Evolutionary conservation across 2,888 invertebrate genomes (phyloP), one percentile per base, ranked within the genome.

Genomic region (Disparrhopalites patrizii): DNA sequence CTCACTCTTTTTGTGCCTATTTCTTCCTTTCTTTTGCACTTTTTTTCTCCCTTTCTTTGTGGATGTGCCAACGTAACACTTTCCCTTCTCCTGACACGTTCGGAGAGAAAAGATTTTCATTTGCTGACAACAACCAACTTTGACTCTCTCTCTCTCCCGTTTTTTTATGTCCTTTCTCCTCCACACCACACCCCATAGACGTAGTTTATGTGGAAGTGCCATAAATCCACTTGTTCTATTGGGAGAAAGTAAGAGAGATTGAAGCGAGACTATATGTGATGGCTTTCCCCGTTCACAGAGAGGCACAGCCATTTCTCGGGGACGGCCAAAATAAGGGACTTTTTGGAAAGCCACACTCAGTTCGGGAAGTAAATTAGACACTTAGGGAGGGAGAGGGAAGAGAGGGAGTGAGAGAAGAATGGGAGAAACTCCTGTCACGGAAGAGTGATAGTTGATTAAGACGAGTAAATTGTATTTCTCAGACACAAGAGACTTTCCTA

Each of bases 381-480:
- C n/a, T n/a, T n/a, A n/a, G 33, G 57, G 28, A 31, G 30, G n/a
- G 43, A 28, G 28, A 52, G 3, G 15, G 7, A 15, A 52, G 52
- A 52, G 52, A 28, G 28, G n/a, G 52, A 30, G 30, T 18, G 52
- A n/a, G n/a, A 30, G 52, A 5, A 31, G n/a, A 20, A 52, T 4
- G n/a, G n/a, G n/a, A 61, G 30, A 27, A 61, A 33, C 61, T 61
- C 27, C 33, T 62, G 62, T 62, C 62, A 62, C 50, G 62, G 62
- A 62, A 62, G 62, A 62, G 31, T 62, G 62, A 62, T 52, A 36
- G 63, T 63, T 67, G 64, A 67, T 67, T 67, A 67, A 64, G 67
- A 56, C 64, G 67, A 67, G 67, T 67, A 67, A 67, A 67, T 67
- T 67, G 67, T 67, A 63, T 64, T 63, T 60, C 64, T 64, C 67